Evolutionary conservation across 1,140 invertebrate species (phyloP).

Genomic region (Atta colombica): DNA sequence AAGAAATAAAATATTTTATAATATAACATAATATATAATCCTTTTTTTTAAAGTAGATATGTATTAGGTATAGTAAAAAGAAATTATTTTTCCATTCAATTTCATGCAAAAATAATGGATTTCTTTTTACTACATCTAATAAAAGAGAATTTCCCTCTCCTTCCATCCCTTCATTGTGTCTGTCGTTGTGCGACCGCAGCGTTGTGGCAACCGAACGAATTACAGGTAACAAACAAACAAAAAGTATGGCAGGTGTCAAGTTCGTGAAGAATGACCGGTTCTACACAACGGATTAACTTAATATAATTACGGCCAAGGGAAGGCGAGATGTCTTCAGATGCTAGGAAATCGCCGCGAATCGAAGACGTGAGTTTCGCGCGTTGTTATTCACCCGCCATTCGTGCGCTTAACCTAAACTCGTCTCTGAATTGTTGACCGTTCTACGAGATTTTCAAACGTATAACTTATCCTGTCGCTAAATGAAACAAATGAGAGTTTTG

Average conservation of each 20-base stretch:
- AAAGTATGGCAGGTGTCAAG: slow-evolving; percentile 69
- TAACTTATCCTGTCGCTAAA: neutral
- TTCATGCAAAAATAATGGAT: too few relatives aligned
- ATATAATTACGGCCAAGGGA: slow-evolving; percentile 2
- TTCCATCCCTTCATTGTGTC: neutral
- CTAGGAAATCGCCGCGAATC: slow-evolving; percentile 58
- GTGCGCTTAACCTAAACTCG: slow-evolving; percentile 35
- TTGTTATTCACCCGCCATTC: neutral
- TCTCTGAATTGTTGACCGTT: neutral
- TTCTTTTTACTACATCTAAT: too few relatives aligned
- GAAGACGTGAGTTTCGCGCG: slow-evolving; percentile 73
- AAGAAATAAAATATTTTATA: neutral
- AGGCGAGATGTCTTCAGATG: slow-evolving; percentile 67
- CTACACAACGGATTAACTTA: neutral
- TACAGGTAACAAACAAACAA: slow-evolving; percentile 71
- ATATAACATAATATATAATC: too few relatives aligned
- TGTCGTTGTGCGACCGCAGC: neutral
- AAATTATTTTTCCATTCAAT: too few relatives aligned
- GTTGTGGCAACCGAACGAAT: slow-evolving; percentile 50
- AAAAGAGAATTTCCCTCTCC: neutral
- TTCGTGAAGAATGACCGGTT: slow-evolving; percentile 58
- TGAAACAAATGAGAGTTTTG: neutral
- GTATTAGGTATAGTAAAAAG: too few relatives aligned
- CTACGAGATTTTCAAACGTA: neutral
- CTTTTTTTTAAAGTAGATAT: neutral